These are phyloP conservation scores for Taeniopygia guttata DNA, from an alignment of 2,797 vertebrate species.

Conservation along the genomic window DNA sequence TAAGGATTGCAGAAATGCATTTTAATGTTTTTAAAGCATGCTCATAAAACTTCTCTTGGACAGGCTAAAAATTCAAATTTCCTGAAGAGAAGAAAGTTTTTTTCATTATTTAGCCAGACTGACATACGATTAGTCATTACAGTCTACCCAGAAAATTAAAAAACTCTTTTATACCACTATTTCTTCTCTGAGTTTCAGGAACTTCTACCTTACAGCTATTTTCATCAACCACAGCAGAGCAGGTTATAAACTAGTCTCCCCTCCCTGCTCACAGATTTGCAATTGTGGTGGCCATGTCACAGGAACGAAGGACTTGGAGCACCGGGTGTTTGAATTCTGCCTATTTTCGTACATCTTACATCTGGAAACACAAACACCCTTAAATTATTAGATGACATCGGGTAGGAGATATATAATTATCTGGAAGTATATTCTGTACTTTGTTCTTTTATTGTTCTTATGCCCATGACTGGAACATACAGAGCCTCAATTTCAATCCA, in stretches of 20 bases:
- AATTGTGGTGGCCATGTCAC: constrained; percentile 16
- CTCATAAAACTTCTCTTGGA: constrained; percentile 45
- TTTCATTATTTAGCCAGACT: constrained; percentile 5
- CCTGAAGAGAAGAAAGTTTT: constrained; percentile 24
- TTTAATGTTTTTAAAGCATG: constrained; percentile 41
- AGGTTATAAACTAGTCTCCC: constrained; percentile 1
- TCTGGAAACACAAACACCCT: constrained; percentile 16
- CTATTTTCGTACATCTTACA: constrained; percentile 41
- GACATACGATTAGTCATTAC: neutral
- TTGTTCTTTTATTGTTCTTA: constrained; percentile 27
- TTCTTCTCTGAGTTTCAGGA: neutral
- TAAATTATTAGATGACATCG: neutral
- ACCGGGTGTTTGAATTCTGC: neutral
- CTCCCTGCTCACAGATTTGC: constrained; percentile 4
- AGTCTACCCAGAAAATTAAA: neutral
- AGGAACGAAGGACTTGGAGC: neutral
- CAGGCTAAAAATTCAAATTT: constrained; percentile 38
- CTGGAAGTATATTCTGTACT: neutral
- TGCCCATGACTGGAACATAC: neutral
- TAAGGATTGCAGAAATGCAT: constrained; percentile 3
- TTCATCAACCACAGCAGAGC: neutral
- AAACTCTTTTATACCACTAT: neutral
- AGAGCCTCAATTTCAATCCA: constrained; percentile 18
- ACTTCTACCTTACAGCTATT: neutral
- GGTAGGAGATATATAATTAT: constrained; percentile 10